These are phyloP conservation scores for Caenorhabditis angaria DNA, from an alignment of 2,888 invertebrate species.

Conservation along the genomic window DNA sequence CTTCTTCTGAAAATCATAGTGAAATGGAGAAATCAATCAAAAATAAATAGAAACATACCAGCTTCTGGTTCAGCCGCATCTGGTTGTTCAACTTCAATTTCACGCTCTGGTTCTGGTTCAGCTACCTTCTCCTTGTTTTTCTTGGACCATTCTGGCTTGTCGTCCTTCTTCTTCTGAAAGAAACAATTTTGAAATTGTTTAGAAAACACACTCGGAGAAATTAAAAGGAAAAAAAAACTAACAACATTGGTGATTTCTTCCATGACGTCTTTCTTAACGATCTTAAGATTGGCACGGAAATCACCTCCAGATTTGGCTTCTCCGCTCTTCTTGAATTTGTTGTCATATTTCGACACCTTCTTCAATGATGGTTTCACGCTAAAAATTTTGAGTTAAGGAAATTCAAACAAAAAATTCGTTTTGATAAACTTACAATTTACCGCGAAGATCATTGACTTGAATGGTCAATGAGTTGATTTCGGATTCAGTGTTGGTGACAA, in stretches of 20 bases:
- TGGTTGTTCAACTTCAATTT: slow-evolving; percentile 36
- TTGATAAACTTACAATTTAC: slow-evolving; percentile 82
- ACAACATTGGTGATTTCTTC: slow-evolving; percentile 54
- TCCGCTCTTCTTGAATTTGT: slow-evolving; percentile 78
- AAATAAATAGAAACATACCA: slow-evolving; percentile 5
- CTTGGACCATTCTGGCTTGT: slow-evolving; percentile 71
- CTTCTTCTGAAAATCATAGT: slow-evolving; percentile 32
- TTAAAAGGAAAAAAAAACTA: slow-evolving; percentile 9
- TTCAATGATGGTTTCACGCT: slow-evolving; percentile 78
- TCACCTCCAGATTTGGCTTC: slow-evolving; percentile 41
- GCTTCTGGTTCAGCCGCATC: slow-evolving; percentile 37
- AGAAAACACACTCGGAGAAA: background rate
- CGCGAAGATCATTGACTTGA: slow-evolving; percentile 99
- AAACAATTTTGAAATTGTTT: slow-evolving; percentile 7
- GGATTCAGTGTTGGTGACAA: slow-evolving; percentile 76
- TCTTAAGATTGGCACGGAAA: slow-evolving; percentile 92
- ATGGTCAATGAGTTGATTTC: slow-evolving; percentile 98
- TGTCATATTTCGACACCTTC: slow-evolving; percentile 99
- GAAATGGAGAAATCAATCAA: background rate
- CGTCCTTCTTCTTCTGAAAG: slow-evolving; percentile 67
- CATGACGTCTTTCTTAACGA: slow-evolving; percentile 89
- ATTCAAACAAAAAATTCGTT: background rate
- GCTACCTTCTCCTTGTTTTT: slow-evolving; percentile 52
- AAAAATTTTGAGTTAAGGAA: slow-evolving; percentile 25
- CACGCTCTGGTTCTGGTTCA: slow-evolving; percentile 33